phyloP scores from a whole-genome alignment of 1,140 invertebrate species.

The Drosophila pseudoananassae region DNA sequence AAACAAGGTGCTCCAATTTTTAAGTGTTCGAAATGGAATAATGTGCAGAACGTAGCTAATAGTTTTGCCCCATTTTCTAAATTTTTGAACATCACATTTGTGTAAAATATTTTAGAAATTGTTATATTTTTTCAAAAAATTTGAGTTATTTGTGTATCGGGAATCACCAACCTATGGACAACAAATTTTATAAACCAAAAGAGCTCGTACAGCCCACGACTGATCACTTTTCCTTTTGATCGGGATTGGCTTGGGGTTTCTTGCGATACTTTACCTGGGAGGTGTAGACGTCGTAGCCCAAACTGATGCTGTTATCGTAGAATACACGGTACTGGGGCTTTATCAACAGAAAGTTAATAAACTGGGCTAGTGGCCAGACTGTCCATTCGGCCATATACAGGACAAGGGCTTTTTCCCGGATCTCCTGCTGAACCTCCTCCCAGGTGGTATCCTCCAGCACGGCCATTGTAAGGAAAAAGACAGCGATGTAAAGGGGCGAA shows the following conservation, averaged over 20 bases:
- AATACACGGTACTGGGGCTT: conserved; percentile 92
- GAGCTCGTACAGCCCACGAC: background rate
- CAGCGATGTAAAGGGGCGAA: conserved; percentile 92
- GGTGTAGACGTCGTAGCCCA: conserved; percentile 95
- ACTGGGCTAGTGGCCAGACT: conserved; percentile 92
- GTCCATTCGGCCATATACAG: conserved; percentile 92
- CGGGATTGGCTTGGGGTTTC: background rate
- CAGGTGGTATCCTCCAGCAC: conserved; percentile 88
- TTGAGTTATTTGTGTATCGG: background rate
- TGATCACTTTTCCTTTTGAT: background rate
- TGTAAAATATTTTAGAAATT: too few species aligned
- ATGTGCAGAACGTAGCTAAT: too few species aligned
- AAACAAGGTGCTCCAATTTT: too few species aligned
- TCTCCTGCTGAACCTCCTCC: conserved; percentile 88
- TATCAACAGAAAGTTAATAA: conserved; percentile 94
- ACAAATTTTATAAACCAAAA: background rate
- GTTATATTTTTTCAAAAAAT: background rate
- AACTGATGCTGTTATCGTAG: conserved; percentile 94
- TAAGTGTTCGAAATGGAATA: too few species aligned
- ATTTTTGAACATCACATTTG: too few species aligned
- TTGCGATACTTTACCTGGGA: conserved; percentile 89
- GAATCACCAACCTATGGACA: background rate
- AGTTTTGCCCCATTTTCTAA: too few species aligned
- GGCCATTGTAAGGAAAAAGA: conserved; percentile 92
- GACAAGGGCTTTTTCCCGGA: conserved; percentile 89